A percentile compares a stretch with the other conserved stretches of the same genome.
Evolutionary conservation across 2,797 vertebrate species (phyloP).

Genomic region (Malurus splendens): DNA sequence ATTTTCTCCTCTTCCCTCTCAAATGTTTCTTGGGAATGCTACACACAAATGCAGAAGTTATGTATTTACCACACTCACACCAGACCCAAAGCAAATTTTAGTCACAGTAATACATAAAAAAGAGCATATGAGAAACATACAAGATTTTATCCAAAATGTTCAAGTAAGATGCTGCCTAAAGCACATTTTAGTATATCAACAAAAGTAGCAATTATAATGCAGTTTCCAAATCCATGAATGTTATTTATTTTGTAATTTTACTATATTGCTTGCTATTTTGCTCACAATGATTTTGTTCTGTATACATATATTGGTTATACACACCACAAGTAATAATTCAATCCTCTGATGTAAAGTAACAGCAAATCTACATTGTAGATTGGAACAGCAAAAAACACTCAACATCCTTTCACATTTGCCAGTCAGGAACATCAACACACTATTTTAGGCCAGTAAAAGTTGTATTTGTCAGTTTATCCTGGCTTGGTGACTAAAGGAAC

Average conservation of each 20-base stretch:
- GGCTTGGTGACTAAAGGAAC: slow-evolving; percentile 5
- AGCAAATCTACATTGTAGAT: not conserved
- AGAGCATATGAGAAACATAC: not conserved
- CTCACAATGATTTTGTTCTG: not conserved
- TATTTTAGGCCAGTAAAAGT: slow-evolving; percentile 9
- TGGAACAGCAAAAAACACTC: not conserved
- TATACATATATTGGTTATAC: not conserved
- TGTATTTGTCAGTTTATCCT: slow-evolving; percentile 15
- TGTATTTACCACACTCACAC: not conserved
- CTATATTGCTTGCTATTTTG: not conserved
- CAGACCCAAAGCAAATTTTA: not conserved
- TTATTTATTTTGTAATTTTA: not conserved
- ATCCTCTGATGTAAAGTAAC: not conserved
- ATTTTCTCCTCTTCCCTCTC: not conserved
- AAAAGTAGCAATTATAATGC: not conserved
- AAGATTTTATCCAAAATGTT: not conserved
- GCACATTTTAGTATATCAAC: not conserved
- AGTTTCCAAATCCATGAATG: not conserved
- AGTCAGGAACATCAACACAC: not conserved
- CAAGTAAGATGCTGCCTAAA: not conserved
- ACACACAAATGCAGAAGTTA: not conserved
- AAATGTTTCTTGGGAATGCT: not conserved
- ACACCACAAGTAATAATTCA: not conserved
- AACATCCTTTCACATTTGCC: not conserved
- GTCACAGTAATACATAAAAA: not conserved